Evolutionary conservation across 2,797 vertebrate genomes (phyloP).

Genomic region (Nannoperca australis): DNA sequence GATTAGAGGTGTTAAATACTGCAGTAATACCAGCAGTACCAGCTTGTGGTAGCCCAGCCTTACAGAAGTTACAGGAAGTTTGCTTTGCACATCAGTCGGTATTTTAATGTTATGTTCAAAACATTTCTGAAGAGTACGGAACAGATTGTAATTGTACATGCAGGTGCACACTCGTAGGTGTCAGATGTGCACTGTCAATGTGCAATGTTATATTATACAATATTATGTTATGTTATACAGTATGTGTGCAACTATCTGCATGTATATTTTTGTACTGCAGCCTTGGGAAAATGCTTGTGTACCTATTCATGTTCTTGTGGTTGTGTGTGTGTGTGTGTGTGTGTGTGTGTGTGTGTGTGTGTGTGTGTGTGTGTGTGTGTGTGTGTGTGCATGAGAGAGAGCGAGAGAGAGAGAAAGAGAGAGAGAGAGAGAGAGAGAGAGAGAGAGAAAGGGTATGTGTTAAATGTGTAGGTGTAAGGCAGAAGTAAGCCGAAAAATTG

Average conservation of each 20-base stretch:
- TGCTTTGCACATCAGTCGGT: background rate
- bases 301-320: conserved; percentile 8
- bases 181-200: conserved; percentile 14
- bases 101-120: conserved; percentile 1
- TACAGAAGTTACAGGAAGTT: background rate
- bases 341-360: conserved; percentile 8
- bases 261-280: background rate
- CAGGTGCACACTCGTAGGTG: conserved; percentile 17
- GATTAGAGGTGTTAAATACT: no score
- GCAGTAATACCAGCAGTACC: background rate
- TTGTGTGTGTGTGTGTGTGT: background rate
- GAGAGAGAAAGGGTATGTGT: conserved; percentile 5
- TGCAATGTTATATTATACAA: background rate
- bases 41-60: background rate
- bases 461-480: conserved; percentile 53
- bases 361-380: background rate
- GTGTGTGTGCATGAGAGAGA: no score
- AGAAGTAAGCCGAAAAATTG: conserved; percentile 67
- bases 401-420: no score
- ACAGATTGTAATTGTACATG: background rate
- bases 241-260: conserved; percentile 7
- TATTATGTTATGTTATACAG: background rate
- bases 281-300: conserved; percentile 15
- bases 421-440: background rate
- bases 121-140: background rate